These are phyloP conservation scores for Anguilla obscura DNA, from an alignment of 2,797 vertebrate genomes.

Conservation along the genomic window DNA sequence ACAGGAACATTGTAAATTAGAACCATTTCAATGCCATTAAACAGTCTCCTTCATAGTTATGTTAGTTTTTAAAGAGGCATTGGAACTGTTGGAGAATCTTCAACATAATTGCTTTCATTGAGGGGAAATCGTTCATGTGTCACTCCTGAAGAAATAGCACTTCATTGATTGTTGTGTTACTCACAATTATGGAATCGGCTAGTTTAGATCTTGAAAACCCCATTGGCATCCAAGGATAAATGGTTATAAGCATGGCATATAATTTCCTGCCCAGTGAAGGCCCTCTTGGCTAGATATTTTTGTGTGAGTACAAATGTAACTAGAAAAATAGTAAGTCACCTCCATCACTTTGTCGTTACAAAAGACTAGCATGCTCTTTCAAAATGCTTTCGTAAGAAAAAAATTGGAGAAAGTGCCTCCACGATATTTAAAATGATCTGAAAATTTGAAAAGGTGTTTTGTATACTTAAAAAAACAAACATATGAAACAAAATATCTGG, in stretches of 20 bases:
- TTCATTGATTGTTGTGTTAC: background rate
- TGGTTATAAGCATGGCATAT: background rate
- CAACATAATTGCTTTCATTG: constrained; percentile 16
- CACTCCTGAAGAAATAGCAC: background rate
- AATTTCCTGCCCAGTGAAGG: constrained; percentile 6
- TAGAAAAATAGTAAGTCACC: constrained; percentile 22
- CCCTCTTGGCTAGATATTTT: background rate
- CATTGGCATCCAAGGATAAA: background rate
- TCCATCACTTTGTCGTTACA: constrained; percentile 10
- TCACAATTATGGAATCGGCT: background rate
- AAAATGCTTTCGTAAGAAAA: constrained; percentile 13
- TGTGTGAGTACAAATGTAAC: constrained; percentile 4
- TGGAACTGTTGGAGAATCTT: constrained; percentile 8
- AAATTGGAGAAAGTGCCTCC: background rate
- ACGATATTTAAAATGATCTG: constrained; percentile 5
- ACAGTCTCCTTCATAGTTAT: constrained; percentile 6
- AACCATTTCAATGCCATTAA: constrained; percentile 43
- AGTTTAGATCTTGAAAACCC: background rate
- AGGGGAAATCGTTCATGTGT: constrained; percentile 3
- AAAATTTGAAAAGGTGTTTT: constrained; percentile 9
- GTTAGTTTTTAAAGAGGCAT: constrained; percentile 5
- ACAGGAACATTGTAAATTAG: constrained; percentile 66
- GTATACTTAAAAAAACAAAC: constrained; percentile 23
- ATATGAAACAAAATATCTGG: constrained; percentile 35
- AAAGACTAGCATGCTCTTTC: background rate